These are phyloP conservation scores for Gobio occitaniae DNA, from an alignment of 2,797 vertebrate species.

Conservation along the genomic window DNA sequence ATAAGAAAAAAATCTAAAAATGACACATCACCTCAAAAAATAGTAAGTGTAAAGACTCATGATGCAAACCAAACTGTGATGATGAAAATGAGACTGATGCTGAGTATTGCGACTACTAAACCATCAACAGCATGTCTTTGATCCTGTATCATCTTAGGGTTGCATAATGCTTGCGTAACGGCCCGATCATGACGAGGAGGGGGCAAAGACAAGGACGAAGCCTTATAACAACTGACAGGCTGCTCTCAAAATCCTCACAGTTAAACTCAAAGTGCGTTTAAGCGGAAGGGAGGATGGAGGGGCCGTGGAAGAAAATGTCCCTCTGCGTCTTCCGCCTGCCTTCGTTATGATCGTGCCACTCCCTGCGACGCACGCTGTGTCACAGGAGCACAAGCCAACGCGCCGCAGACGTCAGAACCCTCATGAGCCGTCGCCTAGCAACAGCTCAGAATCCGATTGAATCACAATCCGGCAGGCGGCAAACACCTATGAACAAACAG, in stretches of 20 bases:
- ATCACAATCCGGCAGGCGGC: slow-evolving; percentile 63
- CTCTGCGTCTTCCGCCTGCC: slow-evolving; percentile 5
- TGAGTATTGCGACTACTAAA: slow-evolving; percentile 1
- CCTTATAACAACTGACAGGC: slow-evolving; percentile 3
- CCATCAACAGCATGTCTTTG: slow-evolving; percentile 28
- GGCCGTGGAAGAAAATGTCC: neutral
- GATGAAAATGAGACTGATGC: neutral
- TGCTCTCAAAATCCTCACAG: neutral
- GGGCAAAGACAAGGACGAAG: slow-evolving; percentile 3
- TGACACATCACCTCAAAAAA: neutral
- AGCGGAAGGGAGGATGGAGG: neutral
- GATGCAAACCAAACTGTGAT: neutral
- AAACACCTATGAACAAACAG: slow-evolving; percentile 66
- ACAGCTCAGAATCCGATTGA: slow-evolving; percentile 74
- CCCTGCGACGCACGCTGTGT: slow-evolving; percentile 60
- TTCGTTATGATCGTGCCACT: slow-evolving; percentile 48
- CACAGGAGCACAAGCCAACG: slow-evolving; percentile 52
- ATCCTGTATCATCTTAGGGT: slow-evolving; percentile 47
- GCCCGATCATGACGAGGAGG: slow-evolving; percentile 12
- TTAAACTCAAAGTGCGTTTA: neutral
- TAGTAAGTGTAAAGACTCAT: neutral
- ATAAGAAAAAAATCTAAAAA: neutral
- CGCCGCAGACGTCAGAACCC: slow-evolving; percentile 66
- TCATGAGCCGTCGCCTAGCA: slow-evolving; percentile 80
- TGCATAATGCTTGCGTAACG: slow-evolving; percentile 58